These are phyloP conservation scores for Pelmatolapia mariae DNA, from an alignment of 2,113 vertebrate species.

Conservation along the genomic window DNA sequence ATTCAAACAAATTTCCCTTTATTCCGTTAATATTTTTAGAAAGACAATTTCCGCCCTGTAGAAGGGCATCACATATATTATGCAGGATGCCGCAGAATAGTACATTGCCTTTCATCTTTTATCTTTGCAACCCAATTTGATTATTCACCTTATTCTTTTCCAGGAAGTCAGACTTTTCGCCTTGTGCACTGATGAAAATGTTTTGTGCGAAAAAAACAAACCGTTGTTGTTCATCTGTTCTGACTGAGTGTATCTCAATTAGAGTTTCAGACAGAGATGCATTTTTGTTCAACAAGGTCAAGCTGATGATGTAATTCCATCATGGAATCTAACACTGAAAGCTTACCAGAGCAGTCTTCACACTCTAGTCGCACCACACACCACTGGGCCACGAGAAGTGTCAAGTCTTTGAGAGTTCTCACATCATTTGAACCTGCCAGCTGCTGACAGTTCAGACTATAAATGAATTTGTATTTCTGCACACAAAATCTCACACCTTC, in stretches of 20 bases:
- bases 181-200: background rate
- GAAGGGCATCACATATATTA: slow-evolving; percentile 47
- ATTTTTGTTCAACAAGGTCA: background rate
- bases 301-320: background rate
- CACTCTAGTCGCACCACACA: background rate
- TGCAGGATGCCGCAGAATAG: slow-evolving; percentile 26
- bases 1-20: slow-evolving; percentile 33
- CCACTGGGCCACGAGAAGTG: background rate
- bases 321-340: background rate
- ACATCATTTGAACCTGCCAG: background rate
- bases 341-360: background rate
- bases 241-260: background rate
- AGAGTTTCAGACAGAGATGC: background rate
- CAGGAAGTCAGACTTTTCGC: background rate
- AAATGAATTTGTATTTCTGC: background rate
- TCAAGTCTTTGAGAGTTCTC: background rate
- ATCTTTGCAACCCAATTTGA: slow-evolving; percentile 14
- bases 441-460: background rate
- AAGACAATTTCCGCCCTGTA: slow-evolving; percentile 45
- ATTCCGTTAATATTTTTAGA: slow-evolving; percentile 45
- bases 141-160: slow-evolving; percentile 14
- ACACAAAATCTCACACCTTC: background rate
- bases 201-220: background rate
- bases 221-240: background rate
- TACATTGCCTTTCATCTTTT: slow-evolving; percentile 25